Conservation (phyloP, 2,888 invertebrate species). For the Drosophila borborema region DNA sequence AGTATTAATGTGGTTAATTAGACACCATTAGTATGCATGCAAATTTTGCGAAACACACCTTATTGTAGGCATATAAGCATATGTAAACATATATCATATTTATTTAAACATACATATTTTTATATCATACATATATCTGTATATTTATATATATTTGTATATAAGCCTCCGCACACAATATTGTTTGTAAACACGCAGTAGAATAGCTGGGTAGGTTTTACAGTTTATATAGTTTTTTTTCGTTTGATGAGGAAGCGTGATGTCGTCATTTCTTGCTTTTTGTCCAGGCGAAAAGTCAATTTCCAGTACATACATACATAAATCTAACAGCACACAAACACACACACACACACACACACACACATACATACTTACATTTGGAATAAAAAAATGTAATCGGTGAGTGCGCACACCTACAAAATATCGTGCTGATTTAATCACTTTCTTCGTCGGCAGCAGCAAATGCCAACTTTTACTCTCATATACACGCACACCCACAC, state of each 20-base stretch:
- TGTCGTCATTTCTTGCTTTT: conserved; percentile 75
- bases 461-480: conserved; percentile 77
- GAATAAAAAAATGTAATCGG: conserved; percentile 66
- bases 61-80: conserved; percentile 24
- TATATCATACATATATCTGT: conserved; percentile 3
- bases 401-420: conserved; percentile 80
- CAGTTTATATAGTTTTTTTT: conserved; percentile 51
- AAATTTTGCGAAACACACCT: conserved; percentile 63
- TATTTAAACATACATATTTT: conserved; percentile 14
- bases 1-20: conserved; percentile 9
- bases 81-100: conserved; percentile 16
- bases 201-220: conserved; percentile 67
- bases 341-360: conserved; percentile 10
- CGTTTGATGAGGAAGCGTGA: conserved; percentile 67
- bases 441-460: conserved; percentile 74
- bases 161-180: conserved; percentile 57
- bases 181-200: conserved; percentile 78
- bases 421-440: conserved; percentile 81
- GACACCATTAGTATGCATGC: conserved; percentile 19
- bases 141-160: conserved; percentile 27
- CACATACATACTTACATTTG: conserved; percentile 13
- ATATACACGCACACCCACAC: conserved; percentile 49
- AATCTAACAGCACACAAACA: conserved; percentile 13
- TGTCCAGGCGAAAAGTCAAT: conserved; percentile 78
- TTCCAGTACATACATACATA: conserved; percentile 54